These are phyloP conservation scores for Molothrus aeneus DNA, from an alignment of 2,797 vertebrate species.

Conservation along the genomic window DNA sequence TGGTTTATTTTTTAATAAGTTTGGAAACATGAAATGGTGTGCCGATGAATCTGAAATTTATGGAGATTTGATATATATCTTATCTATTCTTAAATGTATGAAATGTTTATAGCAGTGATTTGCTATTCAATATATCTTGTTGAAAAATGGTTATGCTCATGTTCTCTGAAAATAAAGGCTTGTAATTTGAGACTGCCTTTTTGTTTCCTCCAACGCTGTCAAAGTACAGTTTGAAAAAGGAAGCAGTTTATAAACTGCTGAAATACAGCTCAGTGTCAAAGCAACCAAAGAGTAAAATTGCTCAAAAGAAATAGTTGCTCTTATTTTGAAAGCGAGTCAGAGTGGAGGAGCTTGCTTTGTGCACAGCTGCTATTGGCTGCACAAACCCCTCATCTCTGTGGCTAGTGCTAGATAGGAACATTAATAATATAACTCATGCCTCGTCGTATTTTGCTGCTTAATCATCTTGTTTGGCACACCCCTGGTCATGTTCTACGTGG, in stretches of 20 bases:
- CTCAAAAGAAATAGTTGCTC: conserved; percentile 4
- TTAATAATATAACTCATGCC: conserved; percentile 25
- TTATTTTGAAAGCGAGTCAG: conserved; percentile 14
- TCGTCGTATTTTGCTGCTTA: conserved; percentile 50
- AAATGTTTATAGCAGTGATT: neutral
- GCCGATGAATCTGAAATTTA: neutral
- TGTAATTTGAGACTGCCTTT: neutral
- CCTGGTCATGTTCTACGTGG: neutral
- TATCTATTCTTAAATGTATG: neutral
- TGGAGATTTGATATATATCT: neutral
- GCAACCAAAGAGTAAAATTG: neutral
- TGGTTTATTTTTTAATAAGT: neutral
- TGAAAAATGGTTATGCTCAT: neutral
- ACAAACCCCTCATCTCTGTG: neutral
- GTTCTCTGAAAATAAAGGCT: neutral
- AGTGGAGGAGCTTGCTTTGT: neutral
- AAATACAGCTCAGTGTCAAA: neutral
- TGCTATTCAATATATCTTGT: neutral
- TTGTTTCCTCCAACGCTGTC: neutral
- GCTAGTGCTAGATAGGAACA: neutral
- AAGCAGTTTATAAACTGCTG: neutral
- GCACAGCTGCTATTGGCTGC: neutral
- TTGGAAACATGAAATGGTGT: neutral
- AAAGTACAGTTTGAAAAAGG: neutral
- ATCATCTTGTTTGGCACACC: conserved; percentile 50